Evolutionary conservation across 1,140 invertebrate genomes (phyloP), one percentile per base, ranked within the genome.

Genomic region (Phocides pigmalion): DNA sequence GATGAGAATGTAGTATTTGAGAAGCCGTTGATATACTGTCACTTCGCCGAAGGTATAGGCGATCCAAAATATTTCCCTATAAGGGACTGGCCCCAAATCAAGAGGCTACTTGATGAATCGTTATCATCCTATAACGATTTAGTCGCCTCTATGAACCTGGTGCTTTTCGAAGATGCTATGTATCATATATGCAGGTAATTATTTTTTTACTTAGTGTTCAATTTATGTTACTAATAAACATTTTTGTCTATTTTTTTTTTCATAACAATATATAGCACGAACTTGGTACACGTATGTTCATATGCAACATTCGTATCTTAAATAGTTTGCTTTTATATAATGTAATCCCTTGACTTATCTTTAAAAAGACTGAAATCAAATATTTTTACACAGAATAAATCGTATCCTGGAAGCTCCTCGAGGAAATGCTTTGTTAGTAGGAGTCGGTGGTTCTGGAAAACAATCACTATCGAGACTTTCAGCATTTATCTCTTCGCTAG

Each of bases 101-200:
- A 94, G 70, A 95, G 94, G 74, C 91, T 98, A 39, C 87, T 98
- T 0, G 93, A 94, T 1, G 98, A 98, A 73, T 97, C 97, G 3
- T 90, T 98, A 28, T 91, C 94, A 9, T 95, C 94, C 49, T 99
- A 99, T 77, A 98, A 98, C 83, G 95, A 96, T 68, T 86, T 95
- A 68, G 94, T 98, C 22, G 95, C 97, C 3, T 96, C 95, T 0
- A 98, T 99, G 97, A 98, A 98, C 90, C 92, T 99, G 4, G 98
- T 99, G 4, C 93, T 99, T 1, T 99, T 99, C 83, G 97, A 98
- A 82, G 98, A 99, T 86, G 98, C 98, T 2, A 98, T 99, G 95
- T 93, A 94, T 64, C 97, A 98, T 81, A 95, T 98, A 17, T 98
- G 96, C 87, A 93, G 93, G 93, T 93, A 74, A 70, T 2, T 11